Evolutionary conservation across 2,113 vertebrate species (phyloP), one percentile per base, ranked within the genome.

Genomic region (Sylvia atricapilla): DNA sequence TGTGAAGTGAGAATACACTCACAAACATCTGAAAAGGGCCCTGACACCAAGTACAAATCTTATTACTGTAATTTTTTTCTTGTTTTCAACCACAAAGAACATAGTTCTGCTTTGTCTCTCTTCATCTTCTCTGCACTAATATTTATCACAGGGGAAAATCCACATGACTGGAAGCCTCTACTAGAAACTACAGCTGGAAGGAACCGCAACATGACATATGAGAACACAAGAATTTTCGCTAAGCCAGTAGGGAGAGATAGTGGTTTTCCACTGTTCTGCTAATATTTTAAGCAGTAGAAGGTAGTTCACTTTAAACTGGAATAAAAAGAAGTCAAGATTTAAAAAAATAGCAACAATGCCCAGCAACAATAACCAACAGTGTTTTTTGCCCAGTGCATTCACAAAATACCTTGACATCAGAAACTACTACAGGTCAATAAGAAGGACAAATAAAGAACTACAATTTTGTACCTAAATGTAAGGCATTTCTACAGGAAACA

Each of bases 101-200:
- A 58, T n/a, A 53, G 76, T 81, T 96, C 90, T 92, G 56, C 85
- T 92, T 95, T 78, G 47, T 70, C 47, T 74, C 52, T 49, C 76
- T 88, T 90, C 59, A 90, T 83, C 68, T 86, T 63, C 85, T 63
- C 50, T 68, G 52, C 2, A 1, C 47, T 88, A 82, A 31, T 79
- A 84, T 92, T 95, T 92, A 89, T 94, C 68, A 89, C 22, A 41
- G n/a, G 84, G 60, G 39, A 84, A 95, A 94, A 83, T 46, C 67
- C 87, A 72, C 56, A 68, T 39, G 70, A 89, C 66, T 83, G 62
- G 41, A 88, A 90, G 50, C 30, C 27, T 93, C 72, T 63, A 10
- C 59, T 55, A 92, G 50, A 84, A 90, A 74, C 76, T 84, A 63
- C 64, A 95, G 76, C 64, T 72, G 62, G 44, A 68, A 93, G 62